Evolutionary conservation across 2,797 vertebrate species (phyloP).

Genomic region (Passerculus sandwichensis): DNA sequence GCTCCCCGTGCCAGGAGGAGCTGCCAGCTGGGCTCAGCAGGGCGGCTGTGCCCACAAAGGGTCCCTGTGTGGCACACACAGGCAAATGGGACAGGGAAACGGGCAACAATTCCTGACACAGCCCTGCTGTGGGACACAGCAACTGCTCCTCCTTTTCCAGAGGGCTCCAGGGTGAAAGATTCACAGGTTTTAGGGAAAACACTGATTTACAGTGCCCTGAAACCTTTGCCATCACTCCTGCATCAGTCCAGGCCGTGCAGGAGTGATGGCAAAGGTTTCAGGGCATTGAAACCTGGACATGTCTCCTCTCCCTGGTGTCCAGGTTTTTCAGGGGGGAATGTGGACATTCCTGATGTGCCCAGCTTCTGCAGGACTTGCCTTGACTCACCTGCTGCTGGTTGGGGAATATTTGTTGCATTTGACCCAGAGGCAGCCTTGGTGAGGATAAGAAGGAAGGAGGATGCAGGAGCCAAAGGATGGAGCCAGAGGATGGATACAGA

Average conservation of each 20-base stretch:
- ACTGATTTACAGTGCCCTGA: background rate
- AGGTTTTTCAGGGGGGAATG: background rate
- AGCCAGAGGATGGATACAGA: no score
- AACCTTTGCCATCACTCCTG: background rate
- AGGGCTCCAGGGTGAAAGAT: background rate
- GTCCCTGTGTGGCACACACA: rapidly evolving
- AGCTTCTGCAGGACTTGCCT: background rate
- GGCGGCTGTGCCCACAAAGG: background rate
- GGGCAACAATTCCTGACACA: rapidly evolving
- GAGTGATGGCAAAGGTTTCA: no score
- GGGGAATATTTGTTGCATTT: background rate
- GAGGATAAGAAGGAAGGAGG: background rate
- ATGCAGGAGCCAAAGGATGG: background rate
- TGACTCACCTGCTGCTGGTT: background rate
- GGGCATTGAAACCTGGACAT: no score
- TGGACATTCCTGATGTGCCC: background rate
- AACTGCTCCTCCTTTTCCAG: background rate
- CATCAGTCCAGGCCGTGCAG: background rate
- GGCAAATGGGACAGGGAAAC: background rate
- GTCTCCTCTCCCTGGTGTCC: background rate
- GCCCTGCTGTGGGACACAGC: background rate
- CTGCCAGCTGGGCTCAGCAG: background rate
- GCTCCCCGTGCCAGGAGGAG: background rate
- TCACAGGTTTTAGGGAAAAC: background rate
- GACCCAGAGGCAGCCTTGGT: no score